Evolutionary conservation across 2,888 invertebrate genomes (phyloP).

Genomic region (Ophion costatus): DNA sequence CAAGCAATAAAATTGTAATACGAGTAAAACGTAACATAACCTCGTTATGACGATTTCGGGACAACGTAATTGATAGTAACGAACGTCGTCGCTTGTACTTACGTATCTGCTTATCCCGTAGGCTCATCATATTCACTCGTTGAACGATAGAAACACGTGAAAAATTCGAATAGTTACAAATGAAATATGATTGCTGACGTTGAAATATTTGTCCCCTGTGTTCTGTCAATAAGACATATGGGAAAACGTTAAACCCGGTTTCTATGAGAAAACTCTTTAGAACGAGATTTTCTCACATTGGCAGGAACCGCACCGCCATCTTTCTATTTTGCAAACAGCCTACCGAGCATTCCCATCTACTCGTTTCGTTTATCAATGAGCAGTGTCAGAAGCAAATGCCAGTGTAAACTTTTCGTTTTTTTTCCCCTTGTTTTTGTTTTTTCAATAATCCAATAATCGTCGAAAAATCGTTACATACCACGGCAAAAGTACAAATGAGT

Average conservation of each 20-base stretch:
- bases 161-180: slow-evolving; percentile 53
- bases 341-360: background rate
- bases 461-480: slow-evolving; percentile 16
- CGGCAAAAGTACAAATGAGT: slow-evolving; percentile 17
- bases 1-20: background rate
- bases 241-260: slow-evolving; percentile 22
- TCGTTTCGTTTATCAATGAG: slow-evolving; percentile 7
- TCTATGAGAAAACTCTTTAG: background rate
- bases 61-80: slow-evolving; percentile 30
- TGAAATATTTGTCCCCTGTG: slow-evolving; percentile 45
- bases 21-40: slow-evolving; percentile 30
- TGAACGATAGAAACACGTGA: slow-evolving; percentile 40
- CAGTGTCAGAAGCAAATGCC: slow-evolving; percentile 54
- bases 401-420: slow-evolving; percentile 37
- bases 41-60: slow-evolving; percentile 6
- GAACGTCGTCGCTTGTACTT: slow-evolving; percentile 76
- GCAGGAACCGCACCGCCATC: slow-evolving; percentile 34
- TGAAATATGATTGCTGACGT: slow-evolving; percentile 64
- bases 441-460: slow-evolving; percentile 1
- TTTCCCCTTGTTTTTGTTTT: slow-evolving; percentile 4
- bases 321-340: background rate
- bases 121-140: slow-evolving; percentile 85
- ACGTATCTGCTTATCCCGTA: slow-evolving; percentile 91
- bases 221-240: slow-evolving; percentile 39
- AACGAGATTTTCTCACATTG: background rate